A percentile compares a stretch with the other conserved stretches of the same genome.
These are phyloP conservation scores for Eupithecia subfuscata DNA, from an alignment of 2,888 invertebrate genomes.

Conservation along the genomic window DNA sequence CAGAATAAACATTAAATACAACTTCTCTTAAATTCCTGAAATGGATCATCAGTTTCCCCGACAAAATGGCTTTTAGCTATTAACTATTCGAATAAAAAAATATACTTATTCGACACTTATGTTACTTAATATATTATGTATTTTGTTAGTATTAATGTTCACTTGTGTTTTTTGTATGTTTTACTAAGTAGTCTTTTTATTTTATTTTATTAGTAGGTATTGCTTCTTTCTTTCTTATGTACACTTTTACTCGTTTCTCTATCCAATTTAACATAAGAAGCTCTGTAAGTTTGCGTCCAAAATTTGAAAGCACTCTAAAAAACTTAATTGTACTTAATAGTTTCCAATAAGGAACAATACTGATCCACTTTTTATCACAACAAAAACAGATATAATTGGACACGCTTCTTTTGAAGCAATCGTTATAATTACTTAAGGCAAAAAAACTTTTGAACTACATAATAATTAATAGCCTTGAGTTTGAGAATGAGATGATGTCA, in stretches of 20 bases:
- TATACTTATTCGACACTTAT: not conserved
- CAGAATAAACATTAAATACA: not conserved
- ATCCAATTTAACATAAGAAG: not conserved
- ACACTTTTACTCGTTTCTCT: not conserved
- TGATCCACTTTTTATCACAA: slow-evolving; percentile 15
- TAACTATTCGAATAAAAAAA: not conserved
- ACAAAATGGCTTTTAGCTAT: not conserved
- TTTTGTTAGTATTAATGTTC: too few relatives aligned
- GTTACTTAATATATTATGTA: too few relatives aligned
- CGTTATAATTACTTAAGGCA: slow-evolving; percentile 14
- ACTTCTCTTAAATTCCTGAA: not conserved
- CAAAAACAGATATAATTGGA: slow-evolving; percentile 32
- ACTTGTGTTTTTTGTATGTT: too few relatives aligned
- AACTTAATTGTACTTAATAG: slow-evolving; percentile 7
- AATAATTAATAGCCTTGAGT: slow-evolving; percentile 27
- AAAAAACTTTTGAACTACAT: slow-evolving; percentile 31
- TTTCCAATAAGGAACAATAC: slow-evolving; percentile 29
- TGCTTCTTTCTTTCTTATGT: too few relatives aligned
- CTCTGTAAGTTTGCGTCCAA: not conserved
- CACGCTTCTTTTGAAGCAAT: slow-evolving; percentile 29
- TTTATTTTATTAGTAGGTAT: too few relatives aligned
- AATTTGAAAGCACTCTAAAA: not conserved
- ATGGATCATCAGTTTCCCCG: not conserved
- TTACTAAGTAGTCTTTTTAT: too few relatives aligned
- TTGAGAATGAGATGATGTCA: slow-evolving; percentile 12